Conservation (phyloP, 2,113 vertebrate genomes). For the Nycticebus coucang region DNA sequence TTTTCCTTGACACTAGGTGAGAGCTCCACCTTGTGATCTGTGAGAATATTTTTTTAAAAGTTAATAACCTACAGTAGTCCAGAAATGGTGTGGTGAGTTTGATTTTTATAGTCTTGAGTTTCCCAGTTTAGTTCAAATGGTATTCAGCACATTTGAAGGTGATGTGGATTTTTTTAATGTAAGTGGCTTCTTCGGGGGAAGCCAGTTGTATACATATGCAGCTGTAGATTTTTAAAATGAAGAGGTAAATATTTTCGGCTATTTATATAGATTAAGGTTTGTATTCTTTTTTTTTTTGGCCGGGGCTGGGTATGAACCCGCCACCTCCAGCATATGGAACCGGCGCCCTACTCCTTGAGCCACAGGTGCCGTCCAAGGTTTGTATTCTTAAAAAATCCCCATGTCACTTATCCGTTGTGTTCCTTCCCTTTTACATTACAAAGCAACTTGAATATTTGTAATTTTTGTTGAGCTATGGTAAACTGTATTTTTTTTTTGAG, state of each 20-base stretch:
- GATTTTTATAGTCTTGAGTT: constrained; percentile 3
- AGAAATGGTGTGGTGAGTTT: constrained; percentile 32
- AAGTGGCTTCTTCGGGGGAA: background rate
- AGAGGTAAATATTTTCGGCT: background rate
- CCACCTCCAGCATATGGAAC: no score
- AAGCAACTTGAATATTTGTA: background rate
- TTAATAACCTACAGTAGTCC: constrained; percentile 45
- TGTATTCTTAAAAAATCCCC: background rate
- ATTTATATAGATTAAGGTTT: constrained; percentile 47
- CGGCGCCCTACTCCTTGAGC: no score
- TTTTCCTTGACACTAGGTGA: constrained; percentile 86
- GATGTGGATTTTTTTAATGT: constrained; percentile 27
- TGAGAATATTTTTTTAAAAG: constrained; percentile 72
- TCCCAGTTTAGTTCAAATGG: constrained; percentile 8
- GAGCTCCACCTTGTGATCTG: constrained; percentile 92
- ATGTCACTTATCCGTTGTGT: background rate
- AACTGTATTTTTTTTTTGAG: background rate
- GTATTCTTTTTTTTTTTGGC: no score
- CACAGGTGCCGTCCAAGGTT: no score
- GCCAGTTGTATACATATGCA: constrained; percentile 38
- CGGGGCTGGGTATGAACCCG: no score
- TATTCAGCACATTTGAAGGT: constrained; percentile 32
- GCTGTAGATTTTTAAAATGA: constrained; percentile 40
- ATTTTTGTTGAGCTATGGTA: background rate
- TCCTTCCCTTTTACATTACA: background rate